A percentile compares a stretch with the other conserved stretches of the same genome.
phyloP scores from a whole-genome alignment of 1,140 invertebrate genomes.

The Platorchestia sp. region DNA sequence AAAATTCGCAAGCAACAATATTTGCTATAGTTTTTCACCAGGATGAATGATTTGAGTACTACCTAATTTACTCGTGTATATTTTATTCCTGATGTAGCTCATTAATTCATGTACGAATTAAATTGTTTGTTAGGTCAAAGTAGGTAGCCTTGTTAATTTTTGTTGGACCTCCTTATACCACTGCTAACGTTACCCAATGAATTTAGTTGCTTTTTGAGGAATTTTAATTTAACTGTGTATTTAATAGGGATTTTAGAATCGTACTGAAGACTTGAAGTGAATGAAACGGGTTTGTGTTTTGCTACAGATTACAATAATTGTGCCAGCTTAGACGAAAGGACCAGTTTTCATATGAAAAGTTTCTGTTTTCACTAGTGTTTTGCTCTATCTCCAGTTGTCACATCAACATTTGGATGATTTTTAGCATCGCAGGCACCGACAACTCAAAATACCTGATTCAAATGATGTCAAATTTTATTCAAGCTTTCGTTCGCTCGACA shows the following conservation, averaged over 20 bases:
- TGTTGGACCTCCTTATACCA: background rate
- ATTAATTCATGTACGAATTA: background rate
- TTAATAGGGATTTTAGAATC: background rate
- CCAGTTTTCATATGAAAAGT: background rate
- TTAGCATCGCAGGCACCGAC: no score
- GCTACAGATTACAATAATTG: background rate
- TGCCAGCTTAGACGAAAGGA: background rate
- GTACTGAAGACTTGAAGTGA: background rate
- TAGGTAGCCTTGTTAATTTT: background rate
- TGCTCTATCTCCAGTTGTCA: no score
- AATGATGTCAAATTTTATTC: background rate
- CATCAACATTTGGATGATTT: no score
- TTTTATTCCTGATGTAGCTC: background rate
- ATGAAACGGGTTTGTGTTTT: background rate
- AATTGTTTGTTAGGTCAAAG: background rate
- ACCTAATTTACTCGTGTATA: background rate
- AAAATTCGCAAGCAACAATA: background rate
- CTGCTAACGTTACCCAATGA: background rate
- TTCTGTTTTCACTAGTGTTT: no score
- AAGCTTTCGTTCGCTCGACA: background rate
- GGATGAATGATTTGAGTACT: background rate
- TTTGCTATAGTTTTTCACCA: background rate
- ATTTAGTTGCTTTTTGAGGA: background rate
- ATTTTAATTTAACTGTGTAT: background rate
- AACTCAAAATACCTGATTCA: no score